Evolutionary conservation across 2,113 vertebrate genomes (phyloP).

Genomic region (Rallus limicola): DNA sequence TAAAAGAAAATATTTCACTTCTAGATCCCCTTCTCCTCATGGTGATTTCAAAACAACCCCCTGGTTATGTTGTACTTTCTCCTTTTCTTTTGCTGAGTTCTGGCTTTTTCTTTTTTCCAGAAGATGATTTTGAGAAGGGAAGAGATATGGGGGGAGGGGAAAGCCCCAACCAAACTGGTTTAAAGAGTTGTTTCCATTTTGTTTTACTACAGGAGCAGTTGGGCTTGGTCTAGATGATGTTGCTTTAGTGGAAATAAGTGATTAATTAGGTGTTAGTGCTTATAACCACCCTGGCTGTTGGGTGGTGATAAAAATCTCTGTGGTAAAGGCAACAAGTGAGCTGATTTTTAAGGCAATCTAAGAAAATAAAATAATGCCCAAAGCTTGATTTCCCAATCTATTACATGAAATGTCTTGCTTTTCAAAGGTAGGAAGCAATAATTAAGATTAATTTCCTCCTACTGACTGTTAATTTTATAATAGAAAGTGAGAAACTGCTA

Average conservation of each 20-base stretch:
- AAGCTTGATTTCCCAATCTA: background rate
- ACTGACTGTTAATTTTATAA: background rate
- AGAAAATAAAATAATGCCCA: background rate
- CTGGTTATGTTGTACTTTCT: background rate
- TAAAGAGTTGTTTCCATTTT: background rate
- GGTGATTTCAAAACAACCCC: background rate
- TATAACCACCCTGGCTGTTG: background rate
- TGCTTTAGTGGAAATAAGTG: background rate
- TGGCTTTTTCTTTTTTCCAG: background rate
- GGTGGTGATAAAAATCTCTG: background rate
- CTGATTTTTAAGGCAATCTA: background rate
- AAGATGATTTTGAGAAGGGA: background rate
- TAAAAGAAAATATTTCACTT: background rate
- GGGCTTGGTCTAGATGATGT: background rate
- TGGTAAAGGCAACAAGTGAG: background rate
- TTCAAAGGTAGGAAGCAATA: background rate
- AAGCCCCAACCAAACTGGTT: rapidly evolving
- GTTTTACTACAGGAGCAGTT: background rate
- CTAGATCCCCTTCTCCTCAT: background rate
- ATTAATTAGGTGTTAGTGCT: background rate
- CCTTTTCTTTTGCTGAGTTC: background rate
- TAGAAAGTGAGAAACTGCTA: background rate
- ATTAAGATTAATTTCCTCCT: background rate
- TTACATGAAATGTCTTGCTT: background rate
- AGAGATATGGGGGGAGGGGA: background rate